Evolutionary conservation across 2,888 invertebrate genomes (phyloP).

Genomic region (Dexiosoma caninum): DNA sequence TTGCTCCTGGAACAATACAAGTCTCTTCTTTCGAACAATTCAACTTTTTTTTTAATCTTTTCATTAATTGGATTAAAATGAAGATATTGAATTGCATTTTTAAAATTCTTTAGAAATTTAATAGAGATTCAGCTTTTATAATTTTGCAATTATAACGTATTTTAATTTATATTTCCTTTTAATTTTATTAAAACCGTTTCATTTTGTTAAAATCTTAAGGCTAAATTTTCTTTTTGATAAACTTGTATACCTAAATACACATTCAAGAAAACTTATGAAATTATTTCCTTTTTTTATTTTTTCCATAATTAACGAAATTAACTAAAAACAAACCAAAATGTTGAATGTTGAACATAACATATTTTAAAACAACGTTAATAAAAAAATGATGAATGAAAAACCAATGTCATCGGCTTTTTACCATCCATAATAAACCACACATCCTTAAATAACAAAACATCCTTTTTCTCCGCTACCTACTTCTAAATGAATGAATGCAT

Average conservation of each 20-base stretch:
- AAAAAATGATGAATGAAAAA: constrained; percentile 26
- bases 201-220: background rate
- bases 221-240: constrained; percentile 8
- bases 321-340: constrained; percentile 36
- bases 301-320: constrained; percentile 56
- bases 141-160: background rate
- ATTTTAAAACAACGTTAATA: constrained; percentile 30
- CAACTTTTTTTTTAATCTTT: too few species aligned
- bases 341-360: constrained; percentile 1
- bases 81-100: background rate
- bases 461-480: constrained; percentile 34
- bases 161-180: constrained; percentile 11
- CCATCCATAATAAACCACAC: constrained; percentile 46
- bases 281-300: constrained; percentile 47
- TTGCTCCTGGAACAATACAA: background rate
- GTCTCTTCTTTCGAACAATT: background rate
- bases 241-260: background rate
- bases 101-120: background rate
- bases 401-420: constrained; percentile 39
- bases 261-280: constrained; percentile 47
- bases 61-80: background rate
- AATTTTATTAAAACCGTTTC: background rate
- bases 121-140: background rate
- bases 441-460: constrained; percentile 53
- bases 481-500: constrained; percentile 33